Percentiles rank a stretch among this genome's conserved stretches.
phyloP scores from a whole-genome alignment of 2,113 vertebrate species.

The Leptosomus discolor region DNA sequence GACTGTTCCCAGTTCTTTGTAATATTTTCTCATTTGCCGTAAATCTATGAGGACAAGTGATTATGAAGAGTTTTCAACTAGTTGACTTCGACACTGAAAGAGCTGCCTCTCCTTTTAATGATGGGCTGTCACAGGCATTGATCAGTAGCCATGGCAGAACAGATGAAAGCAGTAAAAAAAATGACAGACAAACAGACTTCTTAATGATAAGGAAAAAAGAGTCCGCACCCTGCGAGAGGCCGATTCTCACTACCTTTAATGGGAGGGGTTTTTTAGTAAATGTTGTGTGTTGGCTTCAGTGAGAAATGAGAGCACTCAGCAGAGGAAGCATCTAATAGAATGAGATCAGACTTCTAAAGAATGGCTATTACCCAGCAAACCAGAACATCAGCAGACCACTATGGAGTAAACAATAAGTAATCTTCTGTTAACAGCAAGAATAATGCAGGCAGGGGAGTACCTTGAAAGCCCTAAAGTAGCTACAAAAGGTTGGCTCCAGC shows the following conservation, averaged over 20 bases:
- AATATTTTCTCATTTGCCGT: background rate
- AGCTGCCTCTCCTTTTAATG: conserved; percentile 12
- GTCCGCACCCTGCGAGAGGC: background rate
- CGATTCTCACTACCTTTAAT: background rate
- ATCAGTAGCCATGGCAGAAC: conserved; percentile 10
- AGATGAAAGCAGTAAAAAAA: background rate
- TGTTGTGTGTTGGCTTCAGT: background rate
- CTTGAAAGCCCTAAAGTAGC: background rate
- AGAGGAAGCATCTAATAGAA: background rate
- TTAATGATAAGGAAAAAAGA: background rate
- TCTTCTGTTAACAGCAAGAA: background rate
- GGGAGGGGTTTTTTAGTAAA: background rate
- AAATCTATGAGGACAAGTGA: background rate
- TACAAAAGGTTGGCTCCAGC: background rate
- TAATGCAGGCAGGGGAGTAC: background rate
- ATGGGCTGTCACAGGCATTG: conserved; percentile 10
- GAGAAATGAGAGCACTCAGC: background rate
- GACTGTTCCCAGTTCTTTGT: background rate
- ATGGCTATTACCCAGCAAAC: background rate
- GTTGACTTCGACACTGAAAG: background rate
- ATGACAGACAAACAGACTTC: background rate
- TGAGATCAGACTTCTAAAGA: conserved; percentile 41
- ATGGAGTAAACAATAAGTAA: background rate
- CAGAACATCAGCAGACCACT: background rate
- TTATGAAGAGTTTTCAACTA: background rate